Base-by-base conservation (phyloP, 2,113 vertebrate species). In the Rhynchomys soricoides region DNA sequence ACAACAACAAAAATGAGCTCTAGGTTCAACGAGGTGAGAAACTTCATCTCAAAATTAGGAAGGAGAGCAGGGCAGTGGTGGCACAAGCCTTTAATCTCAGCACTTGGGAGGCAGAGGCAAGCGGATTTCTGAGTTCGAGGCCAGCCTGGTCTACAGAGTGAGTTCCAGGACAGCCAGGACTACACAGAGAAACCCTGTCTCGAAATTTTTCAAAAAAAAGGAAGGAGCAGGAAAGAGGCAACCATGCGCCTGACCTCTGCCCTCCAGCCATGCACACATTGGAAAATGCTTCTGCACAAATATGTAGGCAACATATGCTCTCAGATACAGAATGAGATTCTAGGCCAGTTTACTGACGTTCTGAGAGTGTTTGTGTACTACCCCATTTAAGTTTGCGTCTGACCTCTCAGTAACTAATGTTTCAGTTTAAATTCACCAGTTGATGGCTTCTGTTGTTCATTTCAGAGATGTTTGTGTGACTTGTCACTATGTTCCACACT, bases 371-470 rank as follows among this genome's bases (percentile, higher is more conserved):
- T 95, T 95, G 62, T 45, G 13, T 88, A 86, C 59, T 37, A 88
- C 48, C 3, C 66, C 91, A 26, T 71, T 86, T 90, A 85, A 92
- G 82, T 81, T 94, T 82, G 37, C 7, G 78, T 45, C 57, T 90
- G 79, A 71, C 29, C 86, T 74, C 96, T 93, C 45, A 52, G 55
- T 89, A 92, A 21, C 45, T 91, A 81, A 24, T 31, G 66, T 97
- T 87, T 88, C 52, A 82, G 48, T 92, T 90, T 31, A 90, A 68
- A 62, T 57, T 31, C 45, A 90, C 86, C 10, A 40, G 24, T 77
- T 94, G 31, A 22, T 90, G 29, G 19, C 43, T 68, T 77, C 3
- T 1, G 50, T 77, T 24, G 48, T 66, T 89, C 26, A 88, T 40
- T 50, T 52, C 68, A 66, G 59, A 86, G 52, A 88, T 71, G 10